phyloP scores from a whole-genome alignment of 1,140 invertebrate genomes.

The Harlomillsia oculata region DNA sequence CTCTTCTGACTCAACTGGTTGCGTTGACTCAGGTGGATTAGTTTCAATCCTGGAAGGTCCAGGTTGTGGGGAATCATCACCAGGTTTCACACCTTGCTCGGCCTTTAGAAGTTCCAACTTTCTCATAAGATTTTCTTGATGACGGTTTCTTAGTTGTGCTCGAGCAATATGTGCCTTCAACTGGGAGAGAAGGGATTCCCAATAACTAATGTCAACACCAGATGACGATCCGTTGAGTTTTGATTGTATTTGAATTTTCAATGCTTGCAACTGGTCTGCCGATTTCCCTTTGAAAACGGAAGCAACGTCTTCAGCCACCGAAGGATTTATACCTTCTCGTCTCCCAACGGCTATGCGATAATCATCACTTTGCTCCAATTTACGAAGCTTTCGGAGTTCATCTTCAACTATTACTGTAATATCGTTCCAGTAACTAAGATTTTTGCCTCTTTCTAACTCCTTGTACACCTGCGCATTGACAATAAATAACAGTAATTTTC shows the following conservation, averaged over 20 bases:
- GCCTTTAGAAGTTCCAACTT: slow-evolving; percentile 84
- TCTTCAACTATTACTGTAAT: slow-evolving; percentile 92
- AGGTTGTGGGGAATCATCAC: slow-evolving; percentile 30
- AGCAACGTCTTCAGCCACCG: slow-evolving; percentile 81
- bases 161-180: slow-evolving; percentile 92
- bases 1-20: not conserved
- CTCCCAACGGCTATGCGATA: slow-evolving; percentile 56
- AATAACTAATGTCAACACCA: slow-evolving; percentile 93
- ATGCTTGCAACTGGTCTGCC: slow-evolving; percentile 66
- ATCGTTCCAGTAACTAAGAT: slow-evolving; percentile 93
- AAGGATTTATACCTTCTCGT: slow-evolving; percentile 85
- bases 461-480: slow-evolving; percentile 58
- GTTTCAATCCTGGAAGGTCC: slow-evolving; percentile 1
- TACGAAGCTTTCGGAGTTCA: slow-evolving; percentile 78
- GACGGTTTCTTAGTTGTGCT: slow-evolving; percentile 78
- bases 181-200: slow-evolving; percentile 87
- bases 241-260: slow-evolving; percentile 76
- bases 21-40: not conserved
- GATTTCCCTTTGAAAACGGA: slow-evolving; percentile 89
- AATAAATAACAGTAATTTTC: not conserved
- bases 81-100: slow-evolving; percentile 56
- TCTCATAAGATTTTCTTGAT: slow-evolving; percentile 79
- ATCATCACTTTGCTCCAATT: slow-evolving; percentile 54
- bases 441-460: slow-evolving; percentile 72
- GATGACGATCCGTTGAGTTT: slow-evolving; percentile 76